Conservation (phyloP, 2,113 vertebrate species). For the Scartelaos histophorus region DNA sequence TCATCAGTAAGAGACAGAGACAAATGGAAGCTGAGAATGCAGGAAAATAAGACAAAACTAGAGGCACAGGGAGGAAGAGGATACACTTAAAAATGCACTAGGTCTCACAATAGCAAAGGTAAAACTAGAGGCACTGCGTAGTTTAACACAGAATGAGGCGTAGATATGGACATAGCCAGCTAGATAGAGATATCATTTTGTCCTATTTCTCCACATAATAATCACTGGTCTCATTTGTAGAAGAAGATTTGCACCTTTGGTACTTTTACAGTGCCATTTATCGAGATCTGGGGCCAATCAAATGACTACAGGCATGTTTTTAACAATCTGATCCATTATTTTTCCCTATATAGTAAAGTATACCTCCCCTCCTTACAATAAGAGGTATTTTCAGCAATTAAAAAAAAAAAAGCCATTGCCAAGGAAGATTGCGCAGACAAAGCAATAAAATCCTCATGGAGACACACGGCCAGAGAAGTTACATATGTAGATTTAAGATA, state of each 20-base stretch:
- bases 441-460: too few species aligned
- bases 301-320: neutral
- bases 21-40: constrained; percentile 24
- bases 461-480: neutral
- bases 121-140: neutral
- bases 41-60: constrained; percentile 12
- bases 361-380: too few species aligned
- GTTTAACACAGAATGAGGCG: neutral
- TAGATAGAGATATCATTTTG: too few species aligned
- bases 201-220: too few species aligned
- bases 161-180: neutral
- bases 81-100: neutral
- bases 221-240: neutral
- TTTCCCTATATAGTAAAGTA: too few species aligned
- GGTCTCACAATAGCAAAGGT: neutral
- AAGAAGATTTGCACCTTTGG: neutral
- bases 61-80: neutral
- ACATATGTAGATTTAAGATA: neutral
- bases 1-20: constrained; percentile 39
- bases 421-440: too few species aligned
- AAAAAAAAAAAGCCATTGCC: too few species aligned
- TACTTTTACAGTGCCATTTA: neutral
- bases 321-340: neutral
- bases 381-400: too few species aligned
- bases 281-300: neutral